Evolutionary conservation across 2,888 invertebrate species (phyloP).

Genomic region (Nomada hirtipes): DNA sequence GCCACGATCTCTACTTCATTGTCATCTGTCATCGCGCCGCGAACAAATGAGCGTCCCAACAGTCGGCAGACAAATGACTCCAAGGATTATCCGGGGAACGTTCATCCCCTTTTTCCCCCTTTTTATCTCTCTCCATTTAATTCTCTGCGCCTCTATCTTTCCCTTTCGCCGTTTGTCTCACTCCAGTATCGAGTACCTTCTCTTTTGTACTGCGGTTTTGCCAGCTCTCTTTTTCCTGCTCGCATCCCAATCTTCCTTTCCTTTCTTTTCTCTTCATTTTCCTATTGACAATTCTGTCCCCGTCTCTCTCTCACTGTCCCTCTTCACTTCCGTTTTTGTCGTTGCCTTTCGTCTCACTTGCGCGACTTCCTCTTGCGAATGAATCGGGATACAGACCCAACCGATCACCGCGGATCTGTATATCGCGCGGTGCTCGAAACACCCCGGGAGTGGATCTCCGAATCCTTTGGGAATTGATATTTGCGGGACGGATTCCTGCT

Average conservation of each 20-base stretch:
- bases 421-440: conserved; percentile 45
- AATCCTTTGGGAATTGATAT: conserved; percentile 43
- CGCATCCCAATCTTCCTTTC: not conserved
- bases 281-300: not conserved
- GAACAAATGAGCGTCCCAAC: conserved; percentile 82
- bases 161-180: conserved; percentile 4
- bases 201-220: not conserved
- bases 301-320: not conserved
- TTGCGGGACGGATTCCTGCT: not conserved
- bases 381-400: conserved; percentile 67
- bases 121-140: not conserved
- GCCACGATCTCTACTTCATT: conserved; percentile 80
- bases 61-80: conserved; percentile 80
- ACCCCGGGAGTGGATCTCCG: conserved; percentile 18
- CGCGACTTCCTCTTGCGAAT: conserved; percentile 66
- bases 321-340: not conserved
- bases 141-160: conserved; percentile 2
- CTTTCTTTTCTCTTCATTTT: not conserved
- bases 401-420: conserved; percentile 53
- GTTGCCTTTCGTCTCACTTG: not conserved
- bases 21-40: conserved; percentile 83
- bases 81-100: conserved; percentile 81
- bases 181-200: not conserved
- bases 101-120: conserved; percentile 35
- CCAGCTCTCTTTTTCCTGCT: conserved; percentile 7